phyloP scores from a whole-genome alignment of 1,140 invertebrate species.

The Oedothorax gibbosus region DNA sequence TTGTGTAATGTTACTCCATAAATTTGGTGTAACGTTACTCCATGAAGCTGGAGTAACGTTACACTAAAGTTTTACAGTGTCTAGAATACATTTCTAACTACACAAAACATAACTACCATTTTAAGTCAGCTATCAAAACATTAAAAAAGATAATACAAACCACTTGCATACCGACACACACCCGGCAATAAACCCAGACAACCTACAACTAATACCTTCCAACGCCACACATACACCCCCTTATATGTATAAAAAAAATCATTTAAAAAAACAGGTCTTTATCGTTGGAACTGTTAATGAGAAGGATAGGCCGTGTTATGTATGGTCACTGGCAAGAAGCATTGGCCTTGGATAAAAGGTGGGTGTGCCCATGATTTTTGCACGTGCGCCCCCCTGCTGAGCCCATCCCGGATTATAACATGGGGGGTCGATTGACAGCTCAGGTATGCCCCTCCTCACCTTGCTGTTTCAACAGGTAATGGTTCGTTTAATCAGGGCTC shows the following conservation, averaged over 20 bases:
- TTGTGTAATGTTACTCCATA: no score
- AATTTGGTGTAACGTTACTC: no score
- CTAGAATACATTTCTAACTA: no score
- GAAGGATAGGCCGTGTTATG: constrained; percentile 58
- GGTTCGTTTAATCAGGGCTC: constrained; percentile 31
- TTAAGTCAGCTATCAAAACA: no score
- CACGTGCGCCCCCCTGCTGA: constrained; percentile 55
- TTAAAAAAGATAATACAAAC: no score
- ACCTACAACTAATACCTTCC: no score
- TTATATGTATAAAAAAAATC: neutral
- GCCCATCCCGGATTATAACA: constrained; percentile 59
- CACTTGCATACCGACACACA: no score
- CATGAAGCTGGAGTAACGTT: no score
- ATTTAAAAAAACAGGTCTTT: constrained; percentile 40
- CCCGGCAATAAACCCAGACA: no score
- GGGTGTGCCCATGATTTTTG: constrained; percentile 60
- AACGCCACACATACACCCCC: neutral
- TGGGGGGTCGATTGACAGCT: constrained; percentile 59
- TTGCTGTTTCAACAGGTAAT: constrained; percentile 54
- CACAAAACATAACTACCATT: no score
- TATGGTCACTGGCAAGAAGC: constrained; percentile 50
- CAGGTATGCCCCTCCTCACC: constrained; percentile 54
- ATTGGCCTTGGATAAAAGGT: constrained; percentile 55
- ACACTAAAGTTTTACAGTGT: no score
- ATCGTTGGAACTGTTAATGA: constrained; percentile 59